These are phyloP conservation scores for Chromobotia macracanthus DNA, from an alignment of 2,797 vertebrate genomes.

Conservation along the genomic window DNA sequence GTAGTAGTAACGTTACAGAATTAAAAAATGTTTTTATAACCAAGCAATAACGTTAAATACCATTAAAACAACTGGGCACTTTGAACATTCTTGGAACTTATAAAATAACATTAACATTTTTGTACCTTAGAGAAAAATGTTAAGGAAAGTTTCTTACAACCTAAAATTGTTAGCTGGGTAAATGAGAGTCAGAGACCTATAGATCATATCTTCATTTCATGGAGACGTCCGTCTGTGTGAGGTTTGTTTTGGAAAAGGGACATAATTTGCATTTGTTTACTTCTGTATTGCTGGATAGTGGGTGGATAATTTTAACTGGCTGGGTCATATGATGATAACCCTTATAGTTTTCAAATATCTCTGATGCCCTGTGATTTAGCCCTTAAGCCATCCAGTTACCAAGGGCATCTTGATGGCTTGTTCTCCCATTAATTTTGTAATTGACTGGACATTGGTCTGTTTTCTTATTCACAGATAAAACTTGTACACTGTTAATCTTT, in stretches of 20 bases:
- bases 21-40: too few relatives aligned
- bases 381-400: neutral
- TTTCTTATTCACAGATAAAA: neutral
- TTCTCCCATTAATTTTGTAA: neutral
- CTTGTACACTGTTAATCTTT: neutral
- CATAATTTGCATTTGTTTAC: neutral
- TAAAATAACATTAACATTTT: too few relatives aligned
- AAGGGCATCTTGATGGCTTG: neutral
- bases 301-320: neutral
- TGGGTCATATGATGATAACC: neutral
- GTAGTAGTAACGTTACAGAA: too few relatives aligned
- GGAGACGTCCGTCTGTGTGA: neutral
- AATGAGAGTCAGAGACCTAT: conserved; percentile 13
- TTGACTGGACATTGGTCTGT: neutral
- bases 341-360: too few relatives aligned
- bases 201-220: conserved; percentile 10
- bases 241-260: conserved; percentile 1
- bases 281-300: conserved; percentile 19
- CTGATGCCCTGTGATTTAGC: neutral
- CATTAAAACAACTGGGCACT: too few relatives aligned
- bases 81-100: too few relatives aligned
- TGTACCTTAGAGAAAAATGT: too few relatives aligned
- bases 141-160: too few relatives aligned
- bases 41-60: too few relatives aligned
- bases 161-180: too few relatives aligned